Base-by-base conservation (phyloP, 2,797 vertebrate species). In the Eremophila alpestris region DNA sequence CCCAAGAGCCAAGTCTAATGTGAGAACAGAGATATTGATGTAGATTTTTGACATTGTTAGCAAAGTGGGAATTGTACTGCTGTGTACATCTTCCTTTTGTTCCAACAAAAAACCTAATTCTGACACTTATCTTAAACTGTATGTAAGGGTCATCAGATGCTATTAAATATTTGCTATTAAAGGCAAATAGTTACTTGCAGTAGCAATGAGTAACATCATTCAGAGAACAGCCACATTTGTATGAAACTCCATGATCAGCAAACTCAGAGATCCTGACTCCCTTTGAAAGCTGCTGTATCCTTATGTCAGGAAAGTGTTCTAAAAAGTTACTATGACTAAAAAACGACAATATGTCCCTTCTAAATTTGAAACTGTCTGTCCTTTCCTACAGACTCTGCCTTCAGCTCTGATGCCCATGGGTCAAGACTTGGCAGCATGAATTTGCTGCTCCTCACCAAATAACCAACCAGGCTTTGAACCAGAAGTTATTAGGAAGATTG, bases 131-230 rank as follows among this genome's bases (percentile, higher is more conserved):
- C 69, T 90, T 41, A 63, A 86, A 67, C 20, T 65, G 10, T 68
- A 22, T 7, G 6, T 48, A 34, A 2, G 11, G 41, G 18, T 40
- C 38, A 63, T 67, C 52, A 71, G 86, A 78, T 81, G 40, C 41
- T 83, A 55, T 81, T 70, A 69, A 56, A 83, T 29, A 38, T 38
- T 38, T 38, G 38, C 38, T 38, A 38, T 38, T 38, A 38, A 88
- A 69, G 29, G 41, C 45, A 93, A 88, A 78, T 67, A 88, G 80
- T 92, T 90, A 71, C 49, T 51, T 78, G 20, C 14, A 60, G 7
- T 67, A 70, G 24, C 60, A 69, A 48, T 45, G 34, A 86, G 41
- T 80, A 79, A 73, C 40, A 55, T 32, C 36, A 74, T 83, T 92
- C 46, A 63, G 49, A 74, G 23, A 83, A 45, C 1, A 45, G 15